A percentile compares a stretch with the other conserved stretches of the same genome.
Conservation (phyloP, 2,113 vertebrate species). For the Cichladusa arquata region DNA sequence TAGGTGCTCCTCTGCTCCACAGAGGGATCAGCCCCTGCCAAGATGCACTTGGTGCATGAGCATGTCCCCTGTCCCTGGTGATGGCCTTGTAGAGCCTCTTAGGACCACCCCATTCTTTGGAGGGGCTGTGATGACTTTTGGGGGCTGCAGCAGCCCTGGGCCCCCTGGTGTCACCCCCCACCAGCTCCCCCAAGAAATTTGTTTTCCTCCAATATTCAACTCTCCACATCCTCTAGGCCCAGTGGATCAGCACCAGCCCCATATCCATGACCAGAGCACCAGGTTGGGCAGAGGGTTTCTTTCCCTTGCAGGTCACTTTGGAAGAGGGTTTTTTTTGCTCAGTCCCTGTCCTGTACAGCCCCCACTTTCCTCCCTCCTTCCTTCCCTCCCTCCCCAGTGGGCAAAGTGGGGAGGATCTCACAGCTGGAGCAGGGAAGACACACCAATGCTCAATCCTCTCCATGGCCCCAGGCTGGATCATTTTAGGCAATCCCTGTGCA, state of each 20-base stretch:
- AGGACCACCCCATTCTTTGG: not conserved
- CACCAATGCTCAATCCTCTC: not conserved
- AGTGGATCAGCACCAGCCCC: not conserved
- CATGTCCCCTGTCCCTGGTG: not conserved
- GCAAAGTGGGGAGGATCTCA: rapidly evolving
- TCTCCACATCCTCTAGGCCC: not conserved
- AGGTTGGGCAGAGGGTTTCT: not conserved
- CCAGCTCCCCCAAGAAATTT: not conserved
- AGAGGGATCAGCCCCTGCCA: not conserved
- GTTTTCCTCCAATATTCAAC: not conserved
- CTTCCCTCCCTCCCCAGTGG: not conserved
- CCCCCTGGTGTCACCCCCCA: not conserved
- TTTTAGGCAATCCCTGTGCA: not conserved
- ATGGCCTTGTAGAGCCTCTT: not conserved
- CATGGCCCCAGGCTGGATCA: not conserved
- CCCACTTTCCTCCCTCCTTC: not conserved
- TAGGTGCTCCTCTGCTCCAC: not conserved
- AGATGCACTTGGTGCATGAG: not conserved
- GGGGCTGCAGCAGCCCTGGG: not conserved
- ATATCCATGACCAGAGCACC: rapidly evolving
- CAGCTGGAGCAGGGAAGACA: not conserved
- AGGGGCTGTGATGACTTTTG: not conserved
- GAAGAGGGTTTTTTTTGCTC: not conserved
- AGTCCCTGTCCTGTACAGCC: not conserved
- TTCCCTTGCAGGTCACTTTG: not conserved